Evolutionary conservation across 2,888 invertebrate genomes (phyloP), one percentile per base, ranked within the genome.

Genomic region (Chrysolina haemoptera): DNA sequence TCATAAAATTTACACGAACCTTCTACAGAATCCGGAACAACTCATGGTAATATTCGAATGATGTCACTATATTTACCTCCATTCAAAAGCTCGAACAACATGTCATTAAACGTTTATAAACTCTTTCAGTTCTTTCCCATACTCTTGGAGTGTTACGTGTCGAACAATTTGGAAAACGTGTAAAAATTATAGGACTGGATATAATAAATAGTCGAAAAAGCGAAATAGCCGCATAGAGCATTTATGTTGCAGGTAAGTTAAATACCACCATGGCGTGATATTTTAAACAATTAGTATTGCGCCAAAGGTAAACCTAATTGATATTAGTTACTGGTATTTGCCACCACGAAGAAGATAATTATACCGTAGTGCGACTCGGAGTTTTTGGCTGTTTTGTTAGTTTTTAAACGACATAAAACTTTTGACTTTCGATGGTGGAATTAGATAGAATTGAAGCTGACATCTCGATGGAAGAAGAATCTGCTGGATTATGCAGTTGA

Each of bases 221-320:
- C 50, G 65, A 68, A 63, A 75, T 75, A 70, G 41, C 76, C 76
- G 75, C 77, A 75, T 71, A 73, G 63, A 71, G 50, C 69, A 55
- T 70, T 71, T 68, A 64, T 55, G 62, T 50, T 72, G 73, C 77
- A 75, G 78, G 76, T 75, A 76, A 68, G 43, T 53, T 53, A 50
- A 67, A 20, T 50, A 67, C 27, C 55, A 12, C 41, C 35, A 53
- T 67, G 53, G 73, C 78, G 78, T 78, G 78, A 75, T 73, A 74
- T 76, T 66, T 68, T 74, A 72, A 74, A 78, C 75, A 74, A 76
- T 78, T 76, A 70, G 70, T 74, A 76, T 76, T 73, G 73, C 77
- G 69, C 72, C 43, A 75, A 62, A 73, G 69, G 55, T 70, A 67
- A 43, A 74, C 73, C 63, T 73, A 77, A 75, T 72, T 75, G 75